Evolutionary conservation across 2,113 vertebrate genomes (phyloP).

Genomic region (Dasyprocta punctata): DNA sequence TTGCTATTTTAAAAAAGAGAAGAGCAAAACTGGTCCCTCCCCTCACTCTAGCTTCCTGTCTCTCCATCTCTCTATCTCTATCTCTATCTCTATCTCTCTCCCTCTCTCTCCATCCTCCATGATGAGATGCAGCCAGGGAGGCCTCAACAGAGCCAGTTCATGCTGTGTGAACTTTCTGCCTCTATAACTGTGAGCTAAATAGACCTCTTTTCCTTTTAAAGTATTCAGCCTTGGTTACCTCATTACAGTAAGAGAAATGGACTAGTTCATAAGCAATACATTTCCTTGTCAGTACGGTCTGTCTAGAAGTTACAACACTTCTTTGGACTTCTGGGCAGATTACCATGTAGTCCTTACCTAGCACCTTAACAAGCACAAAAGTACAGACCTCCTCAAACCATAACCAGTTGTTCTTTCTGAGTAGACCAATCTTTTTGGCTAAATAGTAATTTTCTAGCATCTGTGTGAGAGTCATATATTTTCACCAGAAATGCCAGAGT

Average conservation of each 20-base stretch:
- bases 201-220: not conserved
- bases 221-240: not conserved
- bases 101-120: not conserved
- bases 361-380: not conserved
- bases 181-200: not conserved
- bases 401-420: not conserved
- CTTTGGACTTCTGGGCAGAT: not conserved
- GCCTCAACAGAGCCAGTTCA: not conserved
- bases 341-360: not conserved
- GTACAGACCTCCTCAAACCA: not conserved
- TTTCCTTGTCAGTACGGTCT: not conserved
- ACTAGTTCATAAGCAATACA: not conserved
- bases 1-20: not conserved
- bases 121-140: not conserved
- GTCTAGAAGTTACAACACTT: not conserved
- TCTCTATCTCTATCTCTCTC: not conserved
- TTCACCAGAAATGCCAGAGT: not conserved
- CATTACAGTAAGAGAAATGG: not conserved
- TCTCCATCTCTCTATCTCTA: not conserved
- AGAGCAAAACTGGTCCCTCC: not conserved
- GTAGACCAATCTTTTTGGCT: conserved; percentile 17
- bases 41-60: not conserved
- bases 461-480: conserved; percentile 36
- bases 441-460: conserved; percentile 50
- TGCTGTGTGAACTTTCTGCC: not conserved